These are phyloP conservation scores for Anticlea derivata DNA, from an alignment of 2,888 invertebrate species.

Conservation along the genomic window DNA sequence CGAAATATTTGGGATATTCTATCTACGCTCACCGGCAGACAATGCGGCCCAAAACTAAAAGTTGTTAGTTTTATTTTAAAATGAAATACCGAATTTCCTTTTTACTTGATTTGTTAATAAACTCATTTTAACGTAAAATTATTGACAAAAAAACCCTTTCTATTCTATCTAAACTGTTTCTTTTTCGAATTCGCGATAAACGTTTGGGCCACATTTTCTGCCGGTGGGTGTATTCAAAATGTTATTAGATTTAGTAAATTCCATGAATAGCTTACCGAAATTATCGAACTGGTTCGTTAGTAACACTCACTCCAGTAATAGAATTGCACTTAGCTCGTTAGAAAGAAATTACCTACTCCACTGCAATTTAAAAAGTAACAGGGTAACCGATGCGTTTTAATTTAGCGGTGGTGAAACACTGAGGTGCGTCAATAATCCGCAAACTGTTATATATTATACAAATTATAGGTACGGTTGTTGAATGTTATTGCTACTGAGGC, in stretches of 20 bases:
- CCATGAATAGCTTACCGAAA: conserved; percentile 2
- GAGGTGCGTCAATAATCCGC: conserved; percentile 38
- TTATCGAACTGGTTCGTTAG: not conserved
- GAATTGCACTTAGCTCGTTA: conserved; percentile 5
- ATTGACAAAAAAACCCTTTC: too few species aligned
- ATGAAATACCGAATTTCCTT: too few species aligned
- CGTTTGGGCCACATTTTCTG: too few species aligned
- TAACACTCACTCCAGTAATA: not conserved
- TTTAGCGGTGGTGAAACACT: conserved; percentile 44
- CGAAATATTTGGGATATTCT: too few species aligned
- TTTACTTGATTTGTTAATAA: too few species aligned
- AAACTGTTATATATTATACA: conserved; percentile 46
- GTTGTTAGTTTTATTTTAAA: too few species aligned
- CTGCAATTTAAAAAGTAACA: not conserved
- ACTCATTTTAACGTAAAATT: too few species aligned
- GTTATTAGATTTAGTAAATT: not conserved
- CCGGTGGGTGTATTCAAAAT: too few species aligned
- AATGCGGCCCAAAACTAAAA: too few species aligned
- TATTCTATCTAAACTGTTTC: too few species aligned
- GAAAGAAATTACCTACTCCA: not conserved
- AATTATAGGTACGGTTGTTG: conserved; percentile 15
- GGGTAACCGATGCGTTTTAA: conserved; percentile 34
- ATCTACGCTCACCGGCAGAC: too few species aligned
- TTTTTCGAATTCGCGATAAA: too few species aligned
- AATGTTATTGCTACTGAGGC: conserved; percentile 12